Percentiles rank a stretch among this genome's conserved stretches.
phyloP scores from a whole-genome alignment of 2,797 vertebrate species.

The Chelon auratus region DNA sequence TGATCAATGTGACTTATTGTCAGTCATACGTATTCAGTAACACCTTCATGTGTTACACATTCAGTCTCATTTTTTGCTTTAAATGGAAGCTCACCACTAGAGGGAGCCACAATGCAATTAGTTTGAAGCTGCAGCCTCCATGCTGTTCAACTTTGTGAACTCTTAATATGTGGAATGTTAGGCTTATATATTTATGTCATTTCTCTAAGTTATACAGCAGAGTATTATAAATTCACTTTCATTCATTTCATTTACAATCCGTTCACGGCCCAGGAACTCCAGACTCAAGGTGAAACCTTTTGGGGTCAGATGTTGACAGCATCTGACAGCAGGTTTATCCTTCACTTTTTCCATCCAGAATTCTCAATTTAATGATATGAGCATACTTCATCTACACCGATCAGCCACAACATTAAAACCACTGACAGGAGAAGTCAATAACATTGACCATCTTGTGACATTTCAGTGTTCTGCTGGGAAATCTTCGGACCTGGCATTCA shows the following conservation, averaged over 20 bases:
- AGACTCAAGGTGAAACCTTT: too few relatives aligned
- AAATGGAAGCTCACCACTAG: conserved; percentile 46
- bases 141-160: fast-evolving
- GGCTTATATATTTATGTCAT: not conserved
- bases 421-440: too few relatives aligned
- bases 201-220: not conserved
- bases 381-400: too few relatives aligned
- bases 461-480: too few relatives aligned
- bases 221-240: not conserved
- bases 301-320: too few relatives aligned
- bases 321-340: too few relatives aligned
- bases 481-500: too few relatives aligned
- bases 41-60: not conserved
- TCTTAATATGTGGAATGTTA: not conserved
- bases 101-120: conserved; percentile 47
- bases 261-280: too few relatives aligned
- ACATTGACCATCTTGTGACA: too few relatives aligned
- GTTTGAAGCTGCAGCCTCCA: not conserved
- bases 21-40: not conserved
- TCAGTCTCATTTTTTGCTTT: conserved; percentile 3
- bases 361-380: too few relatives aligned
- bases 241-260: not conserved
- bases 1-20: not conserved
- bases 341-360: too few relatives aligned
- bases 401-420: too few relatives aligned